These are phyloP conservation scores for Dendrolimus punctatus DNA, from an alignment of 1,140 invertebrate genomes.

Conservation along the genomic window DNA sequence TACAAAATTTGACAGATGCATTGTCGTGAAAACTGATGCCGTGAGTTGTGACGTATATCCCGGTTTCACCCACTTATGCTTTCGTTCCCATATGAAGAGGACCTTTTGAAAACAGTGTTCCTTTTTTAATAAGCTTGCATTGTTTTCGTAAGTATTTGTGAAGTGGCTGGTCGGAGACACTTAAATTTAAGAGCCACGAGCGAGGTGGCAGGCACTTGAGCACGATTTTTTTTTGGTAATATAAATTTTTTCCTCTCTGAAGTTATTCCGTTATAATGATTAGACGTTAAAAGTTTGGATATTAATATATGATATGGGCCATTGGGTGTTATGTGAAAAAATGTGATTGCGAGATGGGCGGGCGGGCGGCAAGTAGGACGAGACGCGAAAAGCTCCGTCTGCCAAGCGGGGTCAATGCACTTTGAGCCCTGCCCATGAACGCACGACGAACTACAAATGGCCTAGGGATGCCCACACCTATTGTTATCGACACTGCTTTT, in stretches of 20 bases:
- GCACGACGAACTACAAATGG: constrained; percentile 10
- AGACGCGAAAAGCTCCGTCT: constrained; percentile 59
- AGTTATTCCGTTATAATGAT: too few relatives aligned
- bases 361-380: constrained; percentile 58
- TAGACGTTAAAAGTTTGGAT: too few relatives aligned
- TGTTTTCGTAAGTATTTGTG: too few relatives aligned
- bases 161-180: not conserved
- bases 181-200: constrained; percentile 1
- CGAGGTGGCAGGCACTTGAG: constrained; percentile 33
- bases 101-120: too few relatives aligned
- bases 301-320: too few relatives aligned
- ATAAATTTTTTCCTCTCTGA: not conserved
- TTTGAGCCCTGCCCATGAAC: constrained; percentile 59
- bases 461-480: constrained; percentile 42
- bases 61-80: too few relatives aligned
- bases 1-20: too few relatives aligned
- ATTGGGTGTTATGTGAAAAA: too few relatives aligned
- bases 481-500: constrained; percentile 45
- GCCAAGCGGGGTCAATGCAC: constrained; percentile 51
- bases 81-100: too few relatives aligned
- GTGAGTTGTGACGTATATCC: too few relatives aligned
- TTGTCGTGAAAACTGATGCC: too few relatives aligned
- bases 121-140: too few relatives aligned
- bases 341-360: constrained; percentile 47
- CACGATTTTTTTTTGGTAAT: constrained; percentile 51